Percentiles rank a stretch among this genome's conserved stretches.
Evolutionary conservation across 2,888 invertebrate genomes (phyloP).

Genomic region (Drosophila leonis): DNA sequence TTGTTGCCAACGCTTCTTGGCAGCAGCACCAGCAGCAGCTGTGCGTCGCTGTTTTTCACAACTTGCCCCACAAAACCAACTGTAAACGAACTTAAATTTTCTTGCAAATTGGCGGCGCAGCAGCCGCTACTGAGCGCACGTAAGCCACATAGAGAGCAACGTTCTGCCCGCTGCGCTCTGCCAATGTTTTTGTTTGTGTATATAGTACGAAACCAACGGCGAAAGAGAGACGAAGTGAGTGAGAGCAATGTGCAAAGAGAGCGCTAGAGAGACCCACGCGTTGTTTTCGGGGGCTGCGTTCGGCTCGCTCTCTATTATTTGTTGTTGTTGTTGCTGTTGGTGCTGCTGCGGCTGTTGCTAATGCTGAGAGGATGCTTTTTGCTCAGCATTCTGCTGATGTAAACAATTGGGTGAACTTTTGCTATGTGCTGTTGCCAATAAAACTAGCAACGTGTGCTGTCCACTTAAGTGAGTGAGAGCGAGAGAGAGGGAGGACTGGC

Average conservation of each 20-base stretch:
- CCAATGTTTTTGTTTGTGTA: constrained; percentile 50
- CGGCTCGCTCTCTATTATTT: constrained; percentile 33
- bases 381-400: constrained; percentile 54
- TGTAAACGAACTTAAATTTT: constrained; percentile 79
- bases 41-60: constrained; percentile 66
- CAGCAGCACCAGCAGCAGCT: constrained; percentile 54
- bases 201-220: constrained; percentile 29
- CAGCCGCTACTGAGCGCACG: constrained; percentile 64
- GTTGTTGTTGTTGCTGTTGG: constrained; percentile 25
- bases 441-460: constrained; percentile 24
- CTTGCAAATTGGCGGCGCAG: constrained; percentile 78
- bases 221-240: constrained; percentile 2
- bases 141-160: constrained; percentile 54
- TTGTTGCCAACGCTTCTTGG: constrained; percentile 60
- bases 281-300: constrained; percentile 47
- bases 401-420: constrained; percentile 63
- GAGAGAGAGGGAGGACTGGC: constrained; percentile 10
- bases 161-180: constrained; percentile 47
- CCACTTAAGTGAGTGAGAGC: neutral
- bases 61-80: constrained; percentile 76
- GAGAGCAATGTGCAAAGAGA: neutral
- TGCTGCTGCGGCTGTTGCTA: constrained; percentile 15
- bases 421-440: constrained; percentile 48
- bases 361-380: constrained; percentile 43
- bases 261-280: constrained; percentile 47